Base-by-base conservation (phyloP, 2,797 vertebrate genomes). In the Sitta carolinensis region DNA sequence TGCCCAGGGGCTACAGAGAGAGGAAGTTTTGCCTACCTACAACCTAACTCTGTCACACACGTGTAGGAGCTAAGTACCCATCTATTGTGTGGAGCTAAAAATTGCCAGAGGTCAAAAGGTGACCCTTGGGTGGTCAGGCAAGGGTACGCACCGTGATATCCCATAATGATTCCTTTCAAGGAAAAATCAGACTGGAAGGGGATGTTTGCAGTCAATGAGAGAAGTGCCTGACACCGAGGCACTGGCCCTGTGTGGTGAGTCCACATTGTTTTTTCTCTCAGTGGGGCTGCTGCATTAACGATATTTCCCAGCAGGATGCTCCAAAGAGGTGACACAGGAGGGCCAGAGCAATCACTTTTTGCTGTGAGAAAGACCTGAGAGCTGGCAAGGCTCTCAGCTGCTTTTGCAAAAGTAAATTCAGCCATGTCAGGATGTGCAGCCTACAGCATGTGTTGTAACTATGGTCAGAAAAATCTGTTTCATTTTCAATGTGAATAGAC, bases 261-360 rank as follows among this genome's bases (percentile, higher is more conserved):
- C 2, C 2, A 13, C 43, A 18, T 6, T 62, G 47, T 20, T 81
- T 86, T 88, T 42, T 51, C 32, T 74, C 76, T 75, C 76, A 47
- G 79, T 2, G 2, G 50, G 55, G 13, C 32, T 88, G 47, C 69
- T 86, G 9, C 11, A 5, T 75, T 89, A 73, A 64, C 72, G 69
- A 22, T 92, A 48, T 89, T 94, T 92, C 74, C 43, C 63, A 79
- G 84, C 51, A 66, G 70, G n/a, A 63, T 79, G 36, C 43, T 82
- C 36, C 7, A 5, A 29, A 57, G 55, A 84, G 52, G 70, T 58
- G 52, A 36, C 16, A 32, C 30, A 78, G 66, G 40, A 91, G n/a
- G 58, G 43, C 43, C 1, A 4, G 36, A 78, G 59, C 20, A 84
- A 89, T 62, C 2, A 2, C 26, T 62, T 90, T 90, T 63, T 82